A percentile compares a stretch with the other conserved stretches of the same genome.
Conservation (phyloP, 2,113 vertebrate species). For the Zosterops borbonicus region DNA sequence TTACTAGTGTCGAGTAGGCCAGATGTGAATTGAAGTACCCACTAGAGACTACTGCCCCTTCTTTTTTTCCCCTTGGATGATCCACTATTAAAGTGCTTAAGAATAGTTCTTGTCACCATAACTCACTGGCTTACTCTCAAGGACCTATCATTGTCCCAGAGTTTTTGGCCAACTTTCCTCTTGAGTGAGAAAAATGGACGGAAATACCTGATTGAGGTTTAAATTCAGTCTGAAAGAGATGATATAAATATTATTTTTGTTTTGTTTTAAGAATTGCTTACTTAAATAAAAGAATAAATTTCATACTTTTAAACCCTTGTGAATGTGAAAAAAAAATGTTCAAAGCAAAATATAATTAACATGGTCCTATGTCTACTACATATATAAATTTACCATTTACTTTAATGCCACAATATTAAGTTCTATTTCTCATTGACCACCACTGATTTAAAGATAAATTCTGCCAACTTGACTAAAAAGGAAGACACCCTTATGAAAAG, state of each 20-base stretch:
- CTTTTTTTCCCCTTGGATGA: not conserved
- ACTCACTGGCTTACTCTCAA: not conserved
- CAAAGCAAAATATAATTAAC: not conserved
- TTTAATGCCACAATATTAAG: not conserved
- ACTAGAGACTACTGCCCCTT: not conserved
- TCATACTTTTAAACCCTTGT: not conserved
- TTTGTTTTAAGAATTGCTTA: not conserved
- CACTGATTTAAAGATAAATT: not conserved
- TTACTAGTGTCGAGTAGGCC: not conserved
- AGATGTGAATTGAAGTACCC: not conserved
- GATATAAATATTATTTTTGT: not conserved
- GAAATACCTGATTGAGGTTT: not conserved
- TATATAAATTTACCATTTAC: not conserved
- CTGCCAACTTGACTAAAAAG: not conserved
- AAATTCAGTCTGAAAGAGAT: not conserved
- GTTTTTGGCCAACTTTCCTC: constrained; percentile 2
- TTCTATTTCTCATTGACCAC: not conserved
- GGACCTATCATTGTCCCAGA: not conserved
- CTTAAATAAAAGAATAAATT: not conserved
- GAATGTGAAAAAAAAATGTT: not conserved
- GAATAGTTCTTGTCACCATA: constrained; percentile 10
- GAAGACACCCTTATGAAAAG: not conserved
- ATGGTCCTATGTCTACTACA: not conserved
- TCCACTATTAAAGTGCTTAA: not conserved
- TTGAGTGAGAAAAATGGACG: not conserved